Percentiles rank a stretch among this genome's conserved stretches.
Evolutionary conservation across 2,888 invertebrate species (phyloP).

Genomic region (Notodonta ziczac): DNA sequence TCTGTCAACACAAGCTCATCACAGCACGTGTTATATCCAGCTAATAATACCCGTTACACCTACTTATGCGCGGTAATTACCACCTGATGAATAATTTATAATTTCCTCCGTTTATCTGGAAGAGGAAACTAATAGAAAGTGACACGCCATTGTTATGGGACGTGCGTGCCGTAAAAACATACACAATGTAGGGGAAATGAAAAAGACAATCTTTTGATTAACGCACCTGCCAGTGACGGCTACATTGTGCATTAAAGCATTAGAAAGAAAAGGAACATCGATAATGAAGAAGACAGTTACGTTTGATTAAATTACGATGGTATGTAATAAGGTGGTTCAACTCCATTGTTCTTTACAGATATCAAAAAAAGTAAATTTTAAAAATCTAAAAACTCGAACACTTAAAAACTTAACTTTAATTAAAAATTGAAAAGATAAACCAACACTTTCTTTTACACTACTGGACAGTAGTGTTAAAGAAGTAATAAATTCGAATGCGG

Average conservation of each 20-base stretch:
- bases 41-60: not conserved
- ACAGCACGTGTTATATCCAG: not conserved
- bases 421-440: too few relatives aligned
- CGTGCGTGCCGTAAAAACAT: slow-evolving; percentile 37
- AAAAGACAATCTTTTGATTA: slow-evolving; percentile 1
- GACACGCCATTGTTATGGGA: slow-evolving; percentile 42
- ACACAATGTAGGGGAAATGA: slow-evolving; percentile 39
- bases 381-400: too few relatives aligned
- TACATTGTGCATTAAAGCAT: not conserved
- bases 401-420: too few relatives aligned
- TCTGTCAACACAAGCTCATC: not conserved
- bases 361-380: too few relatives aligned
- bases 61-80: slow-evolving; percentile 30
- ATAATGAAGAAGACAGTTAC: too few relatives aligned
- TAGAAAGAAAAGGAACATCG: too few relatives aligned
- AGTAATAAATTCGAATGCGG: too few relatives aligned
- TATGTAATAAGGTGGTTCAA: too few relatives aligned
- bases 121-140: slow-evolving; percentile 42
- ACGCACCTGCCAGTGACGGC: not conserved
- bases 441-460: too few relatives aligned
- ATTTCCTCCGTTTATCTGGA: slow-evolving; percentile 32
- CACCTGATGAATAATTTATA: slow-evolving; percentile 35
- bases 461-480: too few relatives aligned
- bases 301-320: too few relatives aligned
- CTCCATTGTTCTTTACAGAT: too few relatives aligned